Percentiles rank a stretch among this genome's conserved stretches.
These are phyloP conservation scores for Panopea generosa DNA, from an alignment of 2,888 invertebrate species.

Conservation along the genomic window DNA sequence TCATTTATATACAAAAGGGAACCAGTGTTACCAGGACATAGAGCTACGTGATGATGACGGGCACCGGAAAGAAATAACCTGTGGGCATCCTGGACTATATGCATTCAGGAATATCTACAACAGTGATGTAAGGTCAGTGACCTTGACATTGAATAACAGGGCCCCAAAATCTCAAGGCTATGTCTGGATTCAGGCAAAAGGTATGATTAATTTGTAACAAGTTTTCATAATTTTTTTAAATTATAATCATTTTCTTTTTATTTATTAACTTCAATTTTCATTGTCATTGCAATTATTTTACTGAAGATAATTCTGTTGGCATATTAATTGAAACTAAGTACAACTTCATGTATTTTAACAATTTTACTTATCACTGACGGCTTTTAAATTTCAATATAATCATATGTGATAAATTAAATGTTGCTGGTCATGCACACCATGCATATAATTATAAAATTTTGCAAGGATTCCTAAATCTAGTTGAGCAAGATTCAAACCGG, in stretches of 20 bases:
- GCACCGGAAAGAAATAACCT: constrained; percentile 69
- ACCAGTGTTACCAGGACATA: constrained; percentile 68
- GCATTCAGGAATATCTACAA: constrained; percentile 76
- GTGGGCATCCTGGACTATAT: constrained; percentile 75
- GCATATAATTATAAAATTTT: too few relatives aligned
- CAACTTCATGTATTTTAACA: too few relatives aligned
- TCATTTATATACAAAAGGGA: constrained; percentile 20
- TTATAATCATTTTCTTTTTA: background rate
- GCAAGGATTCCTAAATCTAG: too few relatives aligned
- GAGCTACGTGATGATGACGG: constrained; percentile 69
- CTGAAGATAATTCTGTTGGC: too few relatives aligned
- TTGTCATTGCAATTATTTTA: too few relatives aligned
- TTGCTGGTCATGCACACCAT: too few relatives aligned
- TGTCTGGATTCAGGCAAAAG: constrained; percentile 77
- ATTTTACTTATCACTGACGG: too few relatives aligned
- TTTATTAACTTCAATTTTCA: too few relatives aligned
- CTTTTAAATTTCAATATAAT: too few relatives aligned
- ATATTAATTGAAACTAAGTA: too few relatives aligned
- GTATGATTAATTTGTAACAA: constrained; percentile 44
- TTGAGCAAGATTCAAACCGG: too few relatives aligned
- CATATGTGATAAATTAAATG: too few relatives aligned
- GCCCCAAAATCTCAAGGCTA: constrained; percentile 70
- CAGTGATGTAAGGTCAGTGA: constrained; percentile 72
- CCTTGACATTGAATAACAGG: constrained; percentile 70
- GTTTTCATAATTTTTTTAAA: background rate